phyloP scores from a whole-genome alignment of 2,797 vertebrate species.

The Falco naumanni region DNA sequence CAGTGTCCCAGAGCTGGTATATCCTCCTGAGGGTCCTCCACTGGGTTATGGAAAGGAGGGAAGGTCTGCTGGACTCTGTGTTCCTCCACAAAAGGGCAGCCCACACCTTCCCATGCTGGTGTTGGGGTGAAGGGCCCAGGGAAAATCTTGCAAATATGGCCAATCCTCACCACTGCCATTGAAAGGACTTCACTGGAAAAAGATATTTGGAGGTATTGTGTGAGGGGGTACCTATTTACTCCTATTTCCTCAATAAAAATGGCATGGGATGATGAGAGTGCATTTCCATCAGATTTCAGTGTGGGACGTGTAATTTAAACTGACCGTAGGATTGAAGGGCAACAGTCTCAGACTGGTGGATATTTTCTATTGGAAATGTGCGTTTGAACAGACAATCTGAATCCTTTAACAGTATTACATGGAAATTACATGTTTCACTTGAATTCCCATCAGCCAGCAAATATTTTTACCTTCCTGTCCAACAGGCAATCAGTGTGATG shows the following conservation, averaged over 20 bases:
- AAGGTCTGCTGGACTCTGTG: background rate
- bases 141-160: background rate
- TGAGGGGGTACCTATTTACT: background rate
- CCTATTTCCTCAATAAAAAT: background rate
- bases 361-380: background rate
- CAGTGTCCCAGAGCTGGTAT: background rate
- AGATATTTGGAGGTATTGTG: background rate
- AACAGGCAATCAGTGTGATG: slow-evolving; percentile 83
- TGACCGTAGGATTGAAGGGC: background rate
- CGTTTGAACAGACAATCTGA: background rate
- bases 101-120: background rate
- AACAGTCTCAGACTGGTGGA: background rate
- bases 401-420: background rate
- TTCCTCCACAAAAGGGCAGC: background rate
- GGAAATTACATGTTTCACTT: background rate
- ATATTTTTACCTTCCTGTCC: background rate
- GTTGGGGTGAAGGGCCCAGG: background rate
- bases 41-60: background rate
- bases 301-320: background rate
- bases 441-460: background rate
- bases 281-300: background rate
- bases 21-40: background rate
- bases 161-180: background rate
- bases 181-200: background rate
- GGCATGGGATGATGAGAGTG: background rate